Base-by-base conservation (phyloP, 2,797 vertebrate species). In the Cyclopterus lumpus region DNA sequence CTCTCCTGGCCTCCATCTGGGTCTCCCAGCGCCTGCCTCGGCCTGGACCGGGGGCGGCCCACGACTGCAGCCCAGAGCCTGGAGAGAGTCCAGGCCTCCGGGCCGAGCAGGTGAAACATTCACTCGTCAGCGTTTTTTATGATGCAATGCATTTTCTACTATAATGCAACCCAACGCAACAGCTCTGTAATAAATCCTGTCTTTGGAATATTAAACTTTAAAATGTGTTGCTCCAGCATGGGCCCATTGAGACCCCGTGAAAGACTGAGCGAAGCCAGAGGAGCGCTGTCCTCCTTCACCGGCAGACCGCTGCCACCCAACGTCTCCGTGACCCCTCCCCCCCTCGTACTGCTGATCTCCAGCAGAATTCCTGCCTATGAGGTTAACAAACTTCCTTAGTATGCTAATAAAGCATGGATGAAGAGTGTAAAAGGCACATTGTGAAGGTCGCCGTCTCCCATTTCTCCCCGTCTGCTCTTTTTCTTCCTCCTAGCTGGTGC, bases 331-430 rank as follows among this genome's bases (percentile, higher is more conserved):
- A 16, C 67, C 26, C 3, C 34, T 11, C 63, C 88, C 1, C 24
- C 71, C 10, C 86, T 86, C 10, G 61, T 97, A 16, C 71, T 98
- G 58, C 90, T 98, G 72, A 75, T 98, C 85, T 97, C 96, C 20
- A 93, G 94, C 48, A 92, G 80, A 80, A 82, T 96, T 61, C 96
- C 96, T 48, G 96, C 96, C 8, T 96, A 95, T 72, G 96, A 98
- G 95, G 96, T 97, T 58, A 81, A 62, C 67, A 8, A 22, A 20
- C n/a, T n/a, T n/a, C n/a, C n/a, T n/a, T n/a, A n/a, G n/a, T n/a
- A n/a, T n/a, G n/a, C n/a, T n/a, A n/a, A n/a, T n/a, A n/a, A n/a
- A n/a, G n/a, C n/a, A n/a, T n/a, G n/a, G n/a, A n/a, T n/a, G n/a
- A n/a, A n/a, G 8, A 12, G n/a, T 10, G 16, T 40, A 9, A 24